These are phyloP conservation scores for Sciaenops ocellatus DNA, from an alignment of 2,797 vertebrate genomes.

Conservation along the genomic window DNA sequence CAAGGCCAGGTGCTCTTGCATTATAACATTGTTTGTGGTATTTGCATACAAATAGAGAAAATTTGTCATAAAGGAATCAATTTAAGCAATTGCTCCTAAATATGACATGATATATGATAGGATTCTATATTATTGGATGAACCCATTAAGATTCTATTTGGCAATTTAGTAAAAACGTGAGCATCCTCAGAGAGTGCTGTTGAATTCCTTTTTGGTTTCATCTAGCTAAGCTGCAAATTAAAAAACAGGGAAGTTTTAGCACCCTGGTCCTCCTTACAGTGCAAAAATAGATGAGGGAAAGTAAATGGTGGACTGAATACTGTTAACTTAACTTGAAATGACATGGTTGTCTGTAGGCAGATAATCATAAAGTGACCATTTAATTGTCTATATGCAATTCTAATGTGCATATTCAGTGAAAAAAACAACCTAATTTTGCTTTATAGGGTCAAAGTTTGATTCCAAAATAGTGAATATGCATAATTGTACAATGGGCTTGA, in stretches of 20 bases:
- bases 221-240: conserved; percentile 2
- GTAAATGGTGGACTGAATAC: conserved; percentile 3
- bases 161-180: conserved; percentile 9
- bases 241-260: neutral
- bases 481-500: neutral
- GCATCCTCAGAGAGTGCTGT: neutral
- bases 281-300: neutral
- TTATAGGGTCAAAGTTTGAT: neutral
- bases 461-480: neutral
- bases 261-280: too few species aligned
- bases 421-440: neutral
- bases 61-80: neutral
- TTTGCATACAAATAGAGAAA: conserved; percentile 26
- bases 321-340: neutral
- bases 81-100: conserved; percentile 13
- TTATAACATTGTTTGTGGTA: neutral
- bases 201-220: neutral
- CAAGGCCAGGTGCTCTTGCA: conserved; percentile 20
- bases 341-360: conserved; percentile 1
- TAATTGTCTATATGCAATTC: neutral
- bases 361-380: neutral
- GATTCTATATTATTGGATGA: conserved; percentile 11
- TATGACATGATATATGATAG: neutral
- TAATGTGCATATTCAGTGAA: neutral
- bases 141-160: conserved; percentile 4